Evolutionary conservation across 2,113 vertebrate genomes (phyloP).

Genomic region (Coptodon rendalli): DNA sequence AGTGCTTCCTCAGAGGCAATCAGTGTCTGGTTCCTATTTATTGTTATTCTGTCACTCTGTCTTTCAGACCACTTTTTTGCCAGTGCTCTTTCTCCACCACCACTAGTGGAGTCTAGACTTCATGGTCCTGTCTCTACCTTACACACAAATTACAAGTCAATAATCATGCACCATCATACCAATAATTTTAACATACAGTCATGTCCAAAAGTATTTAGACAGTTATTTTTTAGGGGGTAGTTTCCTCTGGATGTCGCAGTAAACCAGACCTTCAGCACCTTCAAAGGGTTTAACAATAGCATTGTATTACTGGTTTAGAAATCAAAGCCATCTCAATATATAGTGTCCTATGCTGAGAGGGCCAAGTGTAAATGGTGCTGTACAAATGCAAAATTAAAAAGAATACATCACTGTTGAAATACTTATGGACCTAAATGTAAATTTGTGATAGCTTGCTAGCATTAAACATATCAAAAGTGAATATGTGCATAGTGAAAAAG

Average conservation of each 20-base stretch:
- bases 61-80: not conserved
- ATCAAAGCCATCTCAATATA: not conserved
- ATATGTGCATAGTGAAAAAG: not conserved
- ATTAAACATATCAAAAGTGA: not conserved
- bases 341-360: not conserved
- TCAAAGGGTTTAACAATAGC: not conserved
- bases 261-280: not conserved
- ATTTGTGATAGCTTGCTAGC: not conserved
- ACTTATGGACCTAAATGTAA: not conserved
- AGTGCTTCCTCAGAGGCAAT: not conserved
- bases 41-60: not conserved
- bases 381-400: not conserved
- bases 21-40: not conserved
- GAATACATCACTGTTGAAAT: not conserved
- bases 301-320: not conserved
- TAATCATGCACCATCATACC: not conserved
- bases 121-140: not conserved
- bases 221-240: not conserved
- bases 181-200: not conserved
- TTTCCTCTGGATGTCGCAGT: rapidly evolving
- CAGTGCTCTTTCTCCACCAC: not conserved
- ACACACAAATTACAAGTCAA: not conserved
- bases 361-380: not conserved
- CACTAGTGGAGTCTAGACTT: not conserved
- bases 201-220: not conserved